Evolutionary conservation across 2,113 vertebrate species (phyloP).

Genomic region (Octodon degus): DNA sequence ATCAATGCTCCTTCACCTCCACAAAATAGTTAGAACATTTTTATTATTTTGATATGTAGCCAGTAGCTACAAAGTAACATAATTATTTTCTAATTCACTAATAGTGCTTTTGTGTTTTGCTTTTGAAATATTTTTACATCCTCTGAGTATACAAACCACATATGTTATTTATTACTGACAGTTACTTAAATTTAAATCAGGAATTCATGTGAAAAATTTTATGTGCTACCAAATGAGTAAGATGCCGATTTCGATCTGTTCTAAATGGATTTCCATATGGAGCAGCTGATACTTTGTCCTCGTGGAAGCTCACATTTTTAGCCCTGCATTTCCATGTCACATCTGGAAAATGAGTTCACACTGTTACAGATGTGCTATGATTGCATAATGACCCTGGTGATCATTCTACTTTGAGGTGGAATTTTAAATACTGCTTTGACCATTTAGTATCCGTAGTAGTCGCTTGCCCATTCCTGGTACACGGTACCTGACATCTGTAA

Average conservation of each 20-base stretch:
- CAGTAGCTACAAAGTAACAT: neutral
- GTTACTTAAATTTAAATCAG: neutral
- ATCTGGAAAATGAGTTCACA: neutral
- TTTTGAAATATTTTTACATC: neutral
- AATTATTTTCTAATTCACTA: neutral
- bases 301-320: neutral
- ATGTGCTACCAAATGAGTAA: neutral
- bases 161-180: neutral
- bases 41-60: neutral
- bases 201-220: neutral
- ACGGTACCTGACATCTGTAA: neutral
- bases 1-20: neutral
- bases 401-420: neutral
- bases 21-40: neutral
- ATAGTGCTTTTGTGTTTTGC: neutral
- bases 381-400: neutral
- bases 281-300: rapidly evolving
- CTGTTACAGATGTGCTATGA: neutral
- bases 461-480: neutral
- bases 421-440: neutral
- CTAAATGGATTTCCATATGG: neutral
- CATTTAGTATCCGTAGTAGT: neutral
- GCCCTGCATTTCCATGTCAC: neutral
- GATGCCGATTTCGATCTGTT: neutral
- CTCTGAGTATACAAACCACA: neutral